Percentiles rank a stretch among this genome's conserved stretches.
Evolutionary conservation across 2,888 invertebrate species (phyloP).

Genomic region (Apotomis turbidana): DNA sequence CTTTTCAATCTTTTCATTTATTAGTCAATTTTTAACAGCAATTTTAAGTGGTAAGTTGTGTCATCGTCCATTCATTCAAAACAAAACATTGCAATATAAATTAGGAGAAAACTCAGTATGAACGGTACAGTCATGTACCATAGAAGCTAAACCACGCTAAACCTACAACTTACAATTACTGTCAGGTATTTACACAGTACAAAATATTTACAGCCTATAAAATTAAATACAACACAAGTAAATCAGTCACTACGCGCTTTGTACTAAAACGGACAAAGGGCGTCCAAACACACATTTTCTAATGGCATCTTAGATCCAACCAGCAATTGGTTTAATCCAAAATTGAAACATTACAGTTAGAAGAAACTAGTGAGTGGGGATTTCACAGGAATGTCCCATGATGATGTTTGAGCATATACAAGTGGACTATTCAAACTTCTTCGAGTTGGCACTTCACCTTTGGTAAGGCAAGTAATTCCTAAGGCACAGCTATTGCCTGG

Average conservation of each 20-base stretch:
- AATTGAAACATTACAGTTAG: constrained; percentile 49
- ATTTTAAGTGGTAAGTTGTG: constrained; percentile 73
- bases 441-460: constrained; percentile 17
- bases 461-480: background rate
- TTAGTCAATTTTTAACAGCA: constrained; percentile 68
- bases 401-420: constrained; percentile 65
- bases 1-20: constrained; percentile 63
- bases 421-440: constrained; percentile 9
- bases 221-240: constrained; percentile 57
- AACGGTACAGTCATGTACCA: constrained; percentile 37
- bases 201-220: constrained; percentile 72
- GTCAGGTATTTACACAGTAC: constrained; percentile 60
- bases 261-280: constrained; percentile 75
- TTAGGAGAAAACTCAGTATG: constrained; percentile 25
- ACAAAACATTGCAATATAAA: constrained; percentile 28
- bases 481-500: constrained; percentile 36
- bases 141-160: constrained; percentile 54
- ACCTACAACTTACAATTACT: constrained; percentile 78
- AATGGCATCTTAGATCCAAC: constrained; percentile 32
- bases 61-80: constrained; percentile 26
- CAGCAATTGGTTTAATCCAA: background rate
- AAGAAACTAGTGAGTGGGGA: constrained; percentile 41
- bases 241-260: constrained; percentile 50
- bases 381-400: constrained; percentile 61
- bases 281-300: constrained; percentile 54